These are phyloP conservation scores for Asarcornis scutulata DNA, from an alignment of 2,113 vertebrate species.

Conservation along the genomic window DNA sequence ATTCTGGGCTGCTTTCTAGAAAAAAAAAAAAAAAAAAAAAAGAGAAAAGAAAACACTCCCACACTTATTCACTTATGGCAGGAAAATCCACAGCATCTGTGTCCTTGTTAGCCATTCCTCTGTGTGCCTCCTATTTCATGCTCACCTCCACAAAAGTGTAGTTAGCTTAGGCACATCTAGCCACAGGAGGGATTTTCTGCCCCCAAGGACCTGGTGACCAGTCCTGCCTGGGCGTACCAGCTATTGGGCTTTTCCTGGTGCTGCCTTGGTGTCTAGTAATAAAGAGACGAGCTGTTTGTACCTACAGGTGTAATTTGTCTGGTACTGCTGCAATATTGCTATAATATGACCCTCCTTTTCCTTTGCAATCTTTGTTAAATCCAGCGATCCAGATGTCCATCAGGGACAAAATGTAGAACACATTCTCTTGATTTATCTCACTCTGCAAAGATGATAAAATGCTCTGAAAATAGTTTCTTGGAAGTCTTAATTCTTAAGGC, in stretches of 20 bases:
- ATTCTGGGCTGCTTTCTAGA: not conserved
- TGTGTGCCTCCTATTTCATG: not conserved
- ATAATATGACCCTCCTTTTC: not conserved
- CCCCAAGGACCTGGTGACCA: not conserved
- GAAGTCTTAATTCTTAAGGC: not conserved
- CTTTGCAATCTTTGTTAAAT: not conserved
- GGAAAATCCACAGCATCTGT: not conserved
- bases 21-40: not conserved
- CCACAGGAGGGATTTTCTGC: not conserved
- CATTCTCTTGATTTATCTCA: not conserved
- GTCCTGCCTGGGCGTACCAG: not conserved
- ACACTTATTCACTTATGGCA: not conserved
- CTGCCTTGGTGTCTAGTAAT: not conserved
- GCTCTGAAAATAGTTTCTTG: not conserved
- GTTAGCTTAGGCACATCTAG: not conserved
- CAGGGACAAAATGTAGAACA: not conserved
- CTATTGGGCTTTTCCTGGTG: not conserved
- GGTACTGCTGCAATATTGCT: not conserved
- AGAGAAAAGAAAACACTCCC: not conserved
- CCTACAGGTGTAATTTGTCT: not conserved
- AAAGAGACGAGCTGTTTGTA: not conserved
- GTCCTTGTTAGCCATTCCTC: not conserved
- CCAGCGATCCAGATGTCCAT: not conserved
- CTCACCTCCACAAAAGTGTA: rapidly evolving
- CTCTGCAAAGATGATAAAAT: not conserved